Evolutionary conservation across 92 coral and sea anemone species (phyloP), one percentile per base, ranked within the genome.

Genomic region (Parazoanthus darwini): DNA sequence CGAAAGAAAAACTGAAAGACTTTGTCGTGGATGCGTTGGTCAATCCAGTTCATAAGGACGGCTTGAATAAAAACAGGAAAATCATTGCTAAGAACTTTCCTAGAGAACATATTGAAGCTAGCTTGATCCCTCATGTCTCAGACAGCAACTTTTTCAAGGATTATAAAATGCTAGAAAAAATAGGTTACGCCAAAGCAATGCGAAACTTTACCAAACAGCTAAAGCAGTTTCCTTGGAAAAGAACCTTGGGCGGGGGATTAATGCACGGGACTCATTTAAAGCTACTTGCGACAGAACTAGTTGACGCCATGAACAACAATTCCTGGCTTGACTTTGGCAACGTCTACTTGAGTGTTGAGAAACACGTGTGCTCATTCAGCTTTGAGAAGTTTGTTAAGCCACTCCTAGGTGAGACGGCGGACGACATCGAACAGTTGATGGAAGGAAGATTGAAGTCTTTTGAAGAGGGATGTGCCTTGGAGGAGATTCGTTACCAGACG

Each of bases 291-390:
- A 58, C 71, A 16, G 80, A 90, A 56, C 38, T 90, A 56, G 77
- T 70, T 2, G 85, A 81, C 35, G 67, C 90, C 23, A 90, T 90
- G 90, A 86, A 86, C 76, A 46, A 82, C 1, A 46, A 76, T 13
- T 87, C 86, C 16, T 90, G 83, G 92, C 88, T 76, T 26, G 90
- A 90, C 3, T 90, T 90, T 37, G 92, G 92, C 23, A 87, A 90
- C 76, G 90, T 81, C 8, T 90, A 90, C 74, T 77, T 90, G 77
- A 74, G 56, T 56, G 87, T 90, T 14, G 92, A 90, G 35, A 87
- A 90, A 70, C 90, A 90, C 76, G 76, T 90, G 4, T 90, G 92
- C 73, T 88, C 75, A 20, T 44, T 88, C 18, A 89, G 85, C 29
- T 48, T 81, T 86, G 81, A 90, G 72, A 74, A 86, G 54, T 73